Conservation (phyloP, 2,113 vertebrate genomes). For the Ochotona curzoniae region DNA sequence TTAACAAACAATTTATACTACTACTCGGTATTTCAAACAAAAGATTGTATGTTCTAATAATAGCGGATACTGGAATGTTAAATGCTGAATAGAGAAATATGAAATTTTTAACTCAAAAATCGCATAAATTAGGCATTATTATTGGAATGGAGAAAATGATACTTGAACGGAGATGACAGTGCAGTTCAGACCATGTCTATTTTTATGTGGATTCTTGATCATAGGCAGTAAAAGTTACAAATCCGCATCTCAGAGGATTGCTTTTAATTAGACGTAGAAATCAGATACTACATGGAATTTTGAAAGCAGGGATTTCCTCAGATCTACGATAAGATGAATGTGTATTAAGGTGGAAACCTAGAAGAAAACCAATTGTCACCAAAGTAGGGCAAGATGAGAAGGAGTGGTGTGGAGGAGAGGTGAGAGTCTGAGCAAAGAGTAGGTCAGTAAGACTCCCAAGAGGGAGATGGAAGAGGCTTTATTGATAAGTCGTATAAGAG, state of each 20-base stretch:
- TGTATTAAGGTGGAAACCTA: not conserved
- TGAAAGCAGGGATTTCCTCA: not conserved
- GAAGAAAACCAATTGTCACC: not conserved
- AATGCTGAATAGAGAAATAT: not conserved
- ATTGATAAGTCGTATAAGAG: not conserved
- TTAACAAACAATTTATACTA: not conserved
- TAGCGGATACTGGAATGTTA: not conserved
- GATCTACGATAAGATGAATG: not conserved
- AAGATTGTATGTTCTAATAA: not conserved
- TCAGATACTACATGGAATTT: not conserved
- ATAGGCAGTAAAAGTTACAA: not conserved
- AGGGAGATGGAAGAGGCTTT: not conserved
- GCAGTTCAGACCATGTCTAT: not conserved
- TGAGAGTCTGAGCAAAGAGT: not conserved
- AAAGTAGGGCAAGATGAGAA: not conserved
- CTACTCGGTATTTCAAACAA: not conserved
- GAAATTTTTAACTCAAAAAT: not conserved
- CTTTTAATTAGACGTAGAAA: not conserved
- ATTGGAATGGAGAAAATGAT: not conserved
- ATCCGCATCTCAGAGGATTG: not conserved
- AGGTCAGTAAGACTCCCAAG: not conserved
- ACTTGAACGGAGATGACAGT: not conserved
- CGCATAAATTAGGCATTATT: not conserved
- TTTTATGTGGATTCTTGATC: not conserved
- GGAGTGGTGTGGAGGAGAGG: not conserved